Evolutionary conservation across 92 coral and sea anemone genomes (phyloP).

Genomic region (Zoanthus gigantus): DNA sequence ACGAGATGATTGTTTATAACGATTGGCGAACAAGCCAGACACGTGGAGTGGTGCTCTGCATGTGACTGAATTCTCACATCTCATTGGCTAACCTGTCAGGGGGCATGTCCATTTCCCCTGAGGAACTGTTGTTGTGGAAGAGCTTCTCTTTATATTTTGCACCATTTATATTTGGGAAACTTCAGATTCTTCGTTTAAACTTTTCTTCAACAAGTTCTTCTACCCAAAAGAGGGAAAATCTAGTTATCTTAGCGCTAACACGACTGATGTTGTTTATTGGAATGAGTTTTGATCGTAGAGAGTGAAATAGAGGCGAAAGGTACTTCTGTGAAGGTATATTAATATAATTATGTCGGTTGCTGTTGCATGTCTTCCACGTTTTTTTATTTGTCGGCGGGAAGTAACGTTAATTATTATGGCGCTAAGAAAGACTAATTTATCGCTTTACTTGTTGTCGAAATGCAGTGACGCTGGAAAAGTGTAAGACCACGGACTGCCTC

Average conservation of each 20-base stretch:
- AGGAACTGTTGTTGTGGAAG: slow-evolving; percentile 48
- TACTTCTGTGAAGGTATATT: neutral
- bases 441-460: slow-evolving; percentile 17
- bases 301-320: slow-evolving; percentile 21
- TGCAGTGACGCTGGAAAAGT: slow-evolving; percentile 46
- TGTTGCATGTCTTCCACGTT: slow-evolving; percentile 2
- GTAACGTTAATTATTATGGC: slow-evolving; percentile 11
- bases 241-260: neutral
- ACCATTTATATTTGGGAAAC: neutral
- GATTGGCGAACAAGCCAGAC: slow-evolving; percentile 42
- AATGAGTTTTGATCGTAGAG: neutral
- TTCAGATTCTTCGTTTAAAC: neutral
- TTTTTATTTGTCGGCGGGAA: slow-evolving; percentile 31
- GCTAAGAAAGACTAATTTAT: slow-evolving; percentile 3
- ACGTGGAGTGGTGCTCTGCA: slow-evolving; percentile 43
- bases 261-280: slow-evolving; percentile 7
- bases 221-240: neutral
- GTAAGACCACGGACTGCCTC: slow-evolving; percentile 26
- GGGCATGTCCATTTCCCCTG: slow-evolving; percentile 50
- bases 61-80: slow-evolving; percentile 24
- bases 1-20: slow-evolving; percentile 46
- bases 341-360: neutral
- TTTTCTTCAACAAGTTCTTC: neutral
- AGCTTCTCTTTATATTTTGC: neutral
- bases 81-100: slow-evolving; percentile 22